Percentiles rank a stretch among this genome's conserved stretches.
Conservation (phyloP, 23 tunicate genomes). For the Oikopleura dioica region DNA sequence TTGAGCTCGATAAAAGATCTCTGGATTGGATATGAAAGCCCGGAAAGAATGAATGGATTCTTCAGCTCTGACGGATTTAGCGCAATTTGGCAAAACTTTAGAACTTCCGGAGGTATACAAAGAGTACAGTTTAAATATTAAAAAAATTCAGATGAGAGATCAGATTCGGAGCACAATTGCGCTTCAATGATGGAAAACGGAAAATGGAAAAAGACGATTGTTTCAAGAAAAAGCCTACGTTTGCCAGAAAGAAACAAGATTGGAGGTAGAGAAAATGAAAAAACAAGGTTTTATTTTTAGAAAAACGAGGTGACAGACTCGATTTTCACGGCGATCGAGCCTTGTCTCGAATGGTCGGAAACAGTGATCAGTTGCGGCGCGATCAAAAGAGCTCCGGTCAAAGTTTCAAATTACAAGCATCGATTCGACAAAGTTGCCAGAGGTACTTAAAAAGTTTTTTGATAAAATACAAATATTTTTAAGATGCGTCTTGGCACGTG, state of each 20-base stretch:
- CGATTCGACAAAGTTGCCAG: neutral
- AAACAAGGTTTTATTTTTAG: no score
- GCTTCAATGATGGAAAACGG: no score
- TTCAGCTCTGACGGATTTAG: neutral
- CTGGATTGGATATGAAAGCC: conserved; percentile 1
- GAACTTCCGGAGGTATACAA: no score
- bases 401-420: neutral
- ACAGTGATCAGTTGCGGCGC: neutral
- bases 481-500: conserved; percentile 11
- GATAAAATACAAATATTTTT: no score
- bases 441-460: neutral
- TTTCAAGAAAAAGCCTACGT: neutral
- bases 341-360: neutral
- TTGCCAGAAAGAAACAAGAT: neutral
- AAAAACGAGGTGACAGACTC: neutral
- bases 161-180: no score
- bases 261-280: neutral
- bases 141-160: no score
- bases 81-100: neutral
- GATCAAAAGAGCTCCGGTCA: neutral
- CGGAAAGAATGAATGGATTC: neutral
- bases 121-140: no score
- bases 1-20: neutral
- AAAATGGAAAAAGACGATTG: neutral
- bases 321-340: neutral